Evolutionary conservation across 2,797 vertebrate genomes (phyloP).

Genomic region (Smutsia temminckii): DNA sequence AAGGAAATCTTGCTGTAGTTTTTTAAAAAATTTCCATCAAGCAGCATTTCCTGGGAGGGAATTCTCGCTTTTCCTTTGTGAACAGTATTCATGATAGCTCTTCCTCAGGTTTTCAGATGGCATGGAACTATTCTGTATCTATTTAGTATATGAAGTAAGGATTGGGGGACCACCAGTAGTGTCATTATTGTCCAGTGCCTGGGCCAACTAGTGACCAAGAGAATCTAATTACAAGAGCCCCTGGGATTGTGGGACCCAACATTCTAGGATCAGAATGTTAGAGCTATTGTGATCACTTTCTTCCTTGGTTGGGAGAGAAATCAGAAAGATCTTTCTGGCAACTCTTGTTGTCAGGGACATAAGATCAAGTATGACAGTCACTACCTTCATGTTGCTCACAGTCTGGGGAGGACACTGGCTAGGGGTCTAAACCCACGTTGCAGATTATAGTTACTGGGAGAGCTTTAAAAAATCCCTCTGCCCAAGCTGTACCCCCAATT

Average conservation of each 20-base stretch:
- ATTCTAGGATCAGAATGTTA: slow-evolving; percentile 43
- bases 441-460: neutral
- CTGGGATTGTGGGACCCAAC: neutral
- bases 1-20: slow-evolving; percentile 10
- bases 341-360: neutral
- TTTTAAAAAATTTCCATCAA: neutral
- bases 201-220: slow-evolving; percentile 9
- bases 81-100: neutral
- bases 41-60: slow-evolving; percentile 19
- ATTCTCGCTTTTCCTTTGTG: slow-evolving; percentile 27
- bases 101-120: neutral
- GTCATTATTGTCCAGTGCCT: neutral
- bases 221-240: neutral
- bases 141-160: slow-evolving; percentile 19
- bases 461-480: neutral
- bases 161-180: neutral
- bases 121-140: slow-evolving; percentile 12
- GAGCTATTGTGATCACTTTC: neutral
- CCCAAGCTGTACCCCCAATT: neutral
- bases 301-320: slow-evolving; percentile 47
- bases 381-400: neutral
- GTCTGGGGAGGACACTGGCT: neutral
- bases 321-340: neutral
- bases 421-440: neutral
- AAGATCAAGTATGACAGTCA: neutral